These are phyloP conservation scores for Sipha maydis DNA, from an alignment of 2,888 invertebrate genomes.

Conservation along the genomic window DNA sequence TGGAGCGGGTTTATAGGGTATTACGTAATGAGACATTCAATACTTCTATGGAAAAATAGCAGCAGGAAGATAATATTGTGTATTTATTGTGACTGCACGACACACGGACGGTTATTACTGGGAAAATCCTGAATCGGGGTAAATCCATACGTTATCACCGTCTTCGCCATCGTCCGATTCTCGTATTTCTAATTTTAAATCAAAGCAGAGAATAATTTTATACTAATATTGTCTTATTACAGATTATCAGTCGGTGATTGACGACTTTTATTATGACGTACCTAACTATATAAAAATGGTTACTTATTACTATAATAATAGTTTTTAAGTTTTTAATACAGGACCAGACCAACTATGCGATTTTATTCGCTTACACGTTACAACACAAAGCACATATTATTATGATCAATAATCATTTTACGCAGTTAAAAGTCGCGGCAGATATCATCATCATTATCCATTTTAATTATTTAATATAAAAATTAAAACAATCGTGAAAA, in stretches of 20 bases:
- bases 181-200: slow-evolving; percentile 10
- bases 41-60: no score
- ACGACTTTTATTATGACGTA: background rate
- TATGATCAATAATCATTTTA: slow-evolving; percentile 9
- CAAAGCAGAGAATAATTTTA: background rate
- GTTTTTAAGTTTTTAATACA: background rate
- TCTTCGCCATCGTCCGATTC: slow-evolving; percentile 2
- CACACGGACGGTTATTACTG: slow-evolving; percentile 8
- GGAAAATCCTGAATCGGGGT: slow-evolving; percentile 12
- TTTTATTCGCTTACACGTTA: slow-evolving; percentile 3
- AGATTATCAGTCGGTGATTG: background rate
- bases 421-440: background rate
- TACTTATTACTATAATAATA: background rate
- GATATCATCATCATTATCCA: background rate
- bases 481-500: background rate
- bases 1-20: no score
- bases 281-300: slow-evolving; percentile 1
- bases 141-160: slow-evolving; percentile 7
- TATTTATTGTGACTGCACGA: no score
- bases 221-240: no score
- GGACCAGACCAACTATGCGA: slow-evolving; percentile 9
- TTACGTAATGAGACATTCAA: no score
- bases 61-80: no score
- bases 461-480: slow-evolving; percentile 6
- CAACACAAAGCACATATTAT: slow-evolving; percentile 10